Percentiles rank a stretch among this genome's conserved stretches.
These are phyloP conservation scores for Phalloptychus januarius DNA, from an alignment of 2,797 vertebrate species.

Conservation along the genomic window DNA sequence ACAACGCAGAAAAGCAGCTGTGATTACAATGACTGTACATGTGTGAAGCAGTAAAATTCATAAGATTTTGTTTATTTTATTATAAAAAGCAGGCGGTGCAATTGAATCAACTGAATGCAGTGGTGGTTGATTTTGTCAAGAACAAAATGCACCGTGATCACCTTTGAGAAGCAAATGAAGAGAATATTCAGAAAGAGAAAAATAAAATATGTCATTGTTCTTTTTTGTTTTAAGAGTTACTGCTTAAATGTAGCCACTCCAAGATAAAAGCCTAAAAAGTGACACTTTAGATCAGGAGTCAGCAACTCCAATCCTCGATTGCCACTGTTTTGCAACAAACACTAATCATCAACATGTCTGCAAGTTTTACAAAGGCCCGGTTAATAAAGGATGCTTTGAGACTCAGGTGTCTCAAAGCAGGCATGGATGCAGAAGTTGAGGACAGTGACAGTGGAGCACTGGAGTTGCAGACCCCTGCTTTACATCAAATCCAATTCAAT, in stretches of 20 bases:
- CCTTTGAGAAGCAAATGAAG: constrained; percentile 65
- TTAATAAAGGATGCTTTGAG: too few species aligned
- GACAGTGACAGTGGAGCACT: background rate
- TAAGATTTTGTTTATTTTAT: constrained; percentile 28
- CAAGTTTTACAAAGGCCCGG: background rate
- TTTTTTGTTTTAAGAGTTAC: constrained; percentile 6
- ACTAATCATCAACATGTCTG: background rate
- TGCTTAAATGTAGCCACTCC: background rate
- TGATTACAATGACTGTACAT: constrained; percentile 23
- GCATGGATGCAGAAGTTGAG: background rate
- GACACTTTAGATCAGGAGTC: background rate
- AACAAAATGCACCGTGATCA: constrained; percentile 71
- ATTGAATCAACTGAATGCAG: constrained; percentile 20
- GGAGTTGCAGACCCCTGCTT: background rate
- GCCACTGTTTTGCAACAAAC: background rate
- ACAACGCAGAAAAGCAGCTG: constrained; percentile 42
- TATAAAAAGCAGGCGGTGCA: constrained; percentile 40
- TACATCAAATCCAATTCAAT: background rate
- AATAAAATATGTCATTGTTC: constrained; percentile 49
- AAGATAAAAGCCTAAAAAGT: background rate
- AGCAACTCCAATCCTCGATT: background rate
- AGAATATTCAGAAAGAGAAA: constrained; percentile 35
- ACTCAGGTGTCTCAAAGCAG: background rate
- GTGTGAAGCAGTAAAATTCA: constrained; percentile 11
- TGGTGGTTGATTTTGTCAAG: constrained; percentile 26